A percentile compares a stretch with the other conserved stretches of the same genome.
These are phyloP conservation scores for Sciurus carolinensis DNA, from an alignment of 2,797 vertebrate genomes.

Conservation along the genomic window DNA sequence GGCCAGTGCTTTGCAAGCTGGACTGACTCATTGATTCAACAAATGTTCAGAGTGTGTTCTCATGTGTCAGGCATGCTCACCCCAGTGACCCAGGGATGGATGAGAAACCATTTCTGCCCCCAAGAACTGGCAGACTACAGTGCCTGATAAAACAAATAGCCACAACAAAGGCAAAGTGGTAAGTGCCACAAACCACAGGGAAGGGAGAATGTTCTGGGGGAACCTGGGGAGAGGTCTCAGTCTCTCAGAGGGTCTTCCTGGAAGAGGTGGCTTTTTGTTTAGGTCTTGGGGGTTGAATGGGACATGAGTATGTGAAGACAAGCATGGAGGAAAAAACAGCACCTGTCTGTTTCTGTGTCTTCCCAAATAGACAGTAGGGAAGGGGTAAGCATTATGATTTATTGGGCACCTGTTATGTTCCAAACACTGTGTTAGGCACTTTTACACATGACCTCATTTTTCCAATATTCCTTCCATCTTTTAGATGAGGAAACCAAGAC, in stretches of 20 bases:
- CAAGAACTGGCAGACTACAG: too few relatives aligned
- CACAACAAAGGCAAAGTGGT: neutral
- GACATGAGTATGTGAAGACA: neutral
- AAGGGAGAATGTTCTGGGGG: neutral
- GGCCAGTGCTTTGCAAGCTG: neutral
- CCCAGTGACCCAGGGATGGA: neutral
- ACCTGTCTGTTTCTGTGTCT: neutral
- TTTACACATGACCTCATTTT: neutral
- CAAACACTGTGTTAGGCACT: neutral
- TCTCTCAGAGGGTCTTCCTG: neutral
- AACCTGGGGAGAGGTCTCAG: neutral
- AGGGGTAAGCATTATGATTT: neutral
- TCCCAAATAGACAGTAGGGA: neutral
- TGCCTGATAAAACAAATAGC: neutral
- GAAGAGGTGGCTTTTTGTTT: neutral
- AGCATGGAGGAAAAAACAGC: neutral
- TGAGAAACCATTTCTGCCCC: neutral
- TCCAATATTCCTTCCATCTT: neutral
- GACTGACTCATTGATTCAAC: neutral
- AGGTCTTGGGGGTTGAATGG: neutral
- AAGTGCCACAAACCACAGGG: neutral
- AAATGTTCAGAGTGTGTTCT: rapidly evolving
- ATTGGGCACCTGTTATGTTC: neutral
- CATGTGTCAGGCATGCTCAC: neutral
- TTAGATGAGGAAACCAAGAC: neutral